Evolutionary conservation across 2,888 invertebrate genomes (phyloP).

Genomic region (Aleiodes leptofemur): DNA sequence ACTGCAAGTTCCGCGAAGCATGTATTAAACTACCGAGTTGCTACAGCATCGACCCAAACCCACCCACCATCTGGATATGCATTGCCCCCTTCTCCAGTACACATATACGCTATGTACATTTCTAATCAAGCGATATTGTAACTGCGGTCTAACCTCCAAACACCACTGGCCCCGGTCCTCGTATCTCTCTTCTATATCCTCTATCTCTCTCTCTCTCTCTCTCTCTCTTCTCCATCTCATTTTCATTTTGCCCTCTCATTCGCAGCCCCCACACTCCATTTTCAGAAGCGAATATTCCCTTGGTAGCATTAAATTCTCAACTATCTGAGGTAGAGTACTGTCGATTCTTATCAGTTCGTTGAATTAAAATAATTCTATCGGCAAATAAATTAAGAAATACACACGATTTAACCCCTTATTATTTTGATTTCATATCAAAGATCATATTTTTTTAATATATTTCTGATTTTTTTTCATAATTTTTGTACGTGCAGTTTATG

Average conservation of each 20-base stretch:
- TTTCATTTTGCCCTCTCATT: slow-evolving; percentile 56
- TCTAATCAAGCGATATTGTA: slow-evolving; percentile 76
- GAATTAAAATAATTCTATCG: slow-evolving; percentile 38
- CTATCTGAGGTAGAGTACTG: not conserved
- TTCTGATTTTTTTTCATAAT: too few species aligned
- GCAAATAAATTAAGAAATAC: too few species aligned
- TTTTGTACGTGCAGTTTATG: too few species aligned
- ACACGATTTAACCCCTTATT: too few species aligned
- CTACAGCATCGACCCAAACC: slow-evolving; percentile 72
- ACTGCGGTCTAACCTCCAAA: slow-evolving; percentile 76
- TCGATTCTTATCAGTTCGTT: slow-evolving; percentile 43
- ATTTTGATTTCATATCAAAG: too few species aligned
- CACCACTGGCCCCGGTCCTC: slow-evolving; percentile 68
- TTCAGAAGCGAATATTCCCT: slow-evolving; percentile 63
- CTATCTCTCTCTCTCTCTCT: slow-evolving; percentile 54
- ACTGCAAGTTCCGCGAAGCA: slow-evolving; percentile 73
- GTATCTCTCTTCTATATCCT: slow-evolving; percentile 51
- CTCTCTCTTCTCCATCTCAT: slow-evolving; percentile 53
- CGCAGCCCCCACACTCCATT: slow-evolving; percentile 3
- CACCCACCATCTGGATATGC: slow-evolving; percentile 69
- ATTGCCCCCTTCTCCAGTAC: slow-evolving; percentile 60
- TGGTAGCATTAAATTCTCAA: slow-evolving; percentile 63
- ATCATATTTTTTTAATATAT: too few species aligned
- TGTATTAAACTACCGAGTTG: slow-evolving; percentile 74
- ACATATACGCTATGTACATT: slow-evolving; percentile 75